Percentiles rank a stretch among this genome's conserved stretches.
Evolutionary conservation across 2,888 invertebrate genomes (phyloP).

Genomic region (Pterobdella sp.): DNA sequence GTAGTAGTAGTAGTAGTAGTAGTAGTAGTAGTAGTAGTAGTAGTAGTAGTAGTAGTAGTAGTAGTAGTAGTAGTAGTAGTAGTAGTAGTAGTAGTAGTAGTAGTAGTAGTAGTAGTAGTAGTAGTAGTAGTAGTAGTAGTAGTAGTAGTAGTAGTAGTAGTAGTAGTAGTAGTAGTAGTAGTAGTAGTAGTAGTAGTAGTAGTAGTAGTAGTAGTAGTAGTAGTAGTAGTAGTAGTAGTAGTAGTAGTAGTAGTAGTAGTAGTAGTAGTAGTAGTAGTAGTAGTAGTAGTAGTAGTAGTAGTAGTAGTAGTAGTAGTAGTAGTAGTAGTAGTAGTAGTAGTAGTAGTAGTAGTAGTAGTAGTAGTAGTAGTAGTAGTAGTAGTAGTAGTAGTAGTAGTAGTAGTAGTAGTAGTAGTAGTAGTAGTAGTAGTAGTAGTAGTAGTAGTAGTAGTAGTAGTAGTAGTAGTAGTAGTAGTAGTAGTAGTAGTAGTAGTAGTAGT

Average conservation of each 20-base stretch:
- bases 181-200: constrained; percentile 12
- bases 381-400: constrained; percentile 24
- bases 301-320: constrained; percentile 27
- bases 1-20: constrained; percentile 17
- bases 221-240: constrained; percentile 8
- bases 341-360: constrained; percentile 24
- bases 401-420: constrained; percentile 23
- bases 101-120: constrained; percentile 8
- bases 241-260: constrained; percentile 1
- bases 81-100: background rate
- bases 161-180: constrained; percentile 10
- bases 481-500: constrained; percentile 26
- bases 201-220: constrained; percentile 7
- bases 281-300: constrained; percentile 17
- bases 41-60: constrained; percentile 8
- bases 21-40: constrained; percentile 11
- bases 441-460: constrained; percentile 31
- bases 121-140: constrained; percentile 17
- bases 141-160: background rate
- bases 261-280: background rate
- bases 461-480: constrained; percentile 30
- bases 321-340: constrained; percentile 27
- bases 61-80: constrained; percentile 19
- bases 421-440: constrained; percentile 25
- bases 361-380: constrained; percentile 23